Evolutionary conservation across 2,888 invertebrate species (phyloP).

Genomic region (Lithosia quadra): DNA sequence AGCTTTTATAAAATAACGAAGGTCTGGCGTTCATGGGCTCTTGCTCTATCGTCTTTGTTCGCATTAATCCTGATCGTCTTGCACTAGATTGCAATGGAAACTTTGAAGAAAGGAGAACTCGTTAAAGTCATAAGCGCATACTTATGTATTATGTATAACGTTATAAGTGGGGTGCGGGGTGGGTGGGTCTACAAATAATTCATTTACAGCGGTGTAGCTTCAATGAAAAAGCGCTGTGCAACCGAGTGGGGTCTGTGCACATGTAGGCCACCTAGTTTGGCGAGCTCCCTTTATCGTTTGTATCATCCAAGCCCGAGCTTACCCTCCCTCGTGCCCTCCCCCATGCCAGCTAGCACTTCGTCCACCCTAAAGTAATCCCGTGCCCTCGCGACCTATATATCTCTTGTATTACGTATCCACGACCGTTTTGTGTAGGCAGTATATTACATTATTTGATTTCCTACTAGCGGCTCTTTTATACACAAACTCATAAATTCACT

Average conservation of each 20-base stretch:
- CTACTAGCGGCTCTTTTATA: neutral
- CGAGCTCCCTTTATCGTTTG: conserved; percentile 38
- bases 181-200: conserved; percentile 54
- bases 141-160: conserved; percentile 9
- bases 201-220: conserved; percentile 57
- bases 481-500: conserved; percentile 17
- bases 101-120: neutral
- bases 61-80: neutral
- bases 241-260: conserved; percentile 52
- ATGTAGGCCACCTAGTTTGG: conserved; percentile 79
- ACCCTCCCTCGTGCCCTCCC: conserved; percentile 35
- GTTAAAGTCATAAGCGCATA: too few species aligned
- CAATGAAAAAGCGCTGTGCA: conserved; percentile 62
- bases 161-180: conserved; percentile 8
- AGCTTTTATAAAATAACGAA: too few species aligned
- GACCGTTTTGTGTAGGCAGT: conserved; percentile 41
- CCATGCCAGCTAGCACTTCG: conserved; percentile 31
- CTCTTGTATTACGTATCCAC: conserved; percentile 67
- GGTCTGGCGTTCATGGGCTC: too few species aligned
- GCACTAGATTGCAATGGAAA: neutral
- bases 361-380: conserved; percentile 46
- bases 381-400: conserved; percentile 75
- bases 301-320: conserved; percentile 13
- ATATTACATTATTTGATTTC: conserved; percentile 36
- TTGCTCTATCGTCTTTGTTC: neutral